Conservation (phyloP, 2,797 vertebrate species). For the Saxicola maurus region DNA sequence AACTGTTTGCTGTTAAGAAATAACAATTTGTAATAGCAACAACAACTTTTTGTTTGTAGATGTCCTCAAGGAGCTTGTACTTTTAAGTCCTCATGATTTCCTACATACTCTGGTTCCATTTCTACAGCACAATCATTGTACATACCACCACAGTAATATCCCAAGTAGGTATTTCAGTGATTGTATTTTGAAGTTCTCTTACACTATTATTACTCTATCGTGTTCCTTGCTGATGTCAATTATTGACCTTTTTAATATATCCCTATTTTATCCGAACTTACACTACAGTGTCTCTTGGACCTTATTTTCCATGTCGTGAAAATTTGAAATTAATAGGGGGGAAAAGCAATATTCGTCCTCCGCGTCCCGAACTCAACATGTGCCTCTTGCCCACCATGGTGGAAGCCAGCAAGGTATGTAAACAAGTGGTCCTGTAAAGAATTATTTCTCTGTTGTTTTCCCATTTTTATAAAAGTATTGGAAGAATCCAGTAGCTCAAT, state of each 20-base stretch:
- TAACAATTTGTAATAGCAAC: conserved; percentile 55
- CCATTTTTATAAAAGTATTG: not conserved
- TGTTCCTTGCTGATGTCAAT: conserved; percentile 38
- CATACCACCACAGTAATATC: conserved; percentile 98
- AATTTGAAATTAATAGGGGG: conserved; percentile 98
- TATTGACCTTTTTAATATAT: conserved; percentile 46
- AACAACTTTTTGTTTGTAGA: conserved; percentile 79
- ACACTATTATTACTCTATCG: conserved; percentile 37
- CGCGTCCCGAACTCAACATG: conserved; percentile 97
- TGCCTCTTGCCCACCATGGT: conserved; percentile 98
- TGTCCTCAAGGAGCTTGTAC: conserved; percentile 95
- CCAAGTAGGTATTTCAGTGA: conserved; percentile 85
- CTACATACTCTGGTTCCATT: conserved; percentile 98
- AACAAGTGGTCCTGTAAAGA: not conserved
- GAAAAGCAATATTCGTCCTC: conserved; percentile 97
- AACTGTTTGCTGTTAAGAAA: conserved; percentile 47
- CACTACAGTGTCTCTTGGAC: conserved; percentile 93
- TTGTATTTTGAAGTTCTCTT: conserved; percentile 57
- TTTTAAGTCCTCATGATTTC: conserved; percentile 97
- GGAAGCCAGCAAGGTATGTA: conserved; percentile 93
- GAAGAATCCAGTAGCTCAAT: not conserved
- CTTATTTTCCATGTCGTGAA: conserved; percentile 97
- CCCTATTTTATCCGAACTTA: conserved; percentile 51
- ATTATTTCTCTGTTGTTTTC: not conserved
- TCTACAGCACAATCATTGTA: conserved; percentile 98